These are phyloP conservation scores for Bostrychus sinensis DNA, from an alignment of 2,113 vertebrate genomes.

Conservation along the genomic window DNA sequence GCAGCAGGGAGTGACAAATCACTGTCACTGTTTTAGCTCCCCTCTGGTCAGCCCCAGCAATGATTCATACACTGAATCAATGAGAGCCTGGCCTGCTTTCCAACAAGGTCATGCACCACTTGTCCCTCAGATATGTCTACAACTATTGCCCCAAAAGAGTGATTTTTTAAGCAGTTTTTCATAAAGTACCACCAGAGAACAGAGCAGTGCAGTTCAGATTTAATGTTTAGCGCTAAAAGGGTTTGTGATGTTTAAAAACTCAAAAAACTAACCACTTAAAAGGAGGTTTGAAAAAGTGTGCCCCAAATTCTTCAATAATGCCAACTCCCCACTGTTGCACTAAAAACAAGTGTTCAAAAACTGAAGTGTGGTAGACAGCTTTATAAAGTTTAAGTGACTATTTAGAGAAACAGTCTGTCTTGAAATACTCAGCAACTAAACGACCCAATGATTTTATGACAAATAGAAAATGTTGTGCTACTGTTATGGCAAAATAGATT, in stretches of 20 bases:
- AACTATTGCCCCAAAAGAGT: background rate
- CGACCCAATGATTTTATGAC: too few species aligned
- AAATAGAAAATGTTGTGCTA: too few species aligned
- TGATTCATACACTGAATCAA: conserved; percentile 50
- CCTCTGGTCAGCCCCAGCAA: conserved; percentile 15
- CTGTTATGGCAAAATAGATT: too few species aligned
- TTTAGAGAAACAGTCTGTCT: too few species aligned
- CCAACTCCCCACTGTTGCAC: background rate
- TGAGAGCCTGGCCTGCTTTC: conserved; percentile 34
- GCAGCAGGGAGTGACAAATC: conserved; percentile 41
- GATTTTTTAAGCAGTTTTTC: conserved; percentile 22
- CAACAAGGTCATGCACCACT: conserved; percentile 1
- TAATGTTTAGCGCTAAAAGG: conserved; percentile 25
- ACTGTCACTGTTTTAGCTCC: conserved; percentile 23
- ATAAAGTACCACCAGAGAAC: conserved; percentile 20
- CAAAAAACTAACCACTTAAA: background rate
- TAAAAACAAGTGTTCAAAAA: conserved; percentile 13
- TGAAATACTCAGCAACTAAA: too few species aligned
- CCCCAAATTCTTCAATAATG: conserved; percentile 35
- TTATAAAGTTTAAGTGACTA: conserved; percentile 1
- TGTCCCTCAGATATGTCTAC: background rate
- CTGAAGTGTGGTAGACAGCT: too few species aligned
- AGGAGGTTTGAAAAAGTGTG: conserved; percentile 35
- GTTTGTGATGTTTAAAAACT: background rate
- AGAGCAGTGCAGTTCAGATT: conserved; percentile 18